Evolutionary conservation across 2,888 invertebrate species (phyloP).

Genomic region (Adineta ricciae): DNA sequence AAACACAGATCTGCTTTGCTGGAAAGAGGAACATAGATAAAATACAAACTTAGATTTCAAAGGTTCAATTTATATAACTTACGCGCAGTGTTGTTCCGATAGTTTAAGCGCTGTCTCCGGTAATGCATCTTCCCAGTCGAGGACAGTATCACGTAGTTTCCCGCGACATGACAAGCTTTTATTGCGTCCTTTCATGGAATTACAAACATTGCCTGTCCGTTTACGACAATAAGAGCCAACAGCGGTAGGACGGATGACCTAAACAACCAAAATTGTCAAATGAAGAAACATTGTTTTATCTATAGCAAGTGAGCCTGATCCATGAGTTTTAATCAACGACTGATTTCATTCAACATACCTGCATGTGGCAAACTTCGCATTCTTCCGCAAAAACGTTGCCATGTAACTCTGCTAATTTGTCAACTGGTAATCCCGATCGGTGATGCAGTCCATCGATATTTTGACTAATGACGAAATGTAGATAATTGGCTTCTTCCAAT

Average conservation of each 20-base stretch:
- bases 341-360: constrained; percentile 38
- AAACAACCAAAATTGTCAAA: neutral
- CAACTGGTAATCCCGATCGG: constrained; percentile 71
- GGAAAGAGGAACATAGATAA: neutral
- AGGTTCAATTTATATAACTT: neutral
- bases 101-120: constrained; percentile 71
- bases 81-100: constrained; percentile 32
- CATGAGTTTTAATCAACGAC: neutral
- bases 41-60: neutral
- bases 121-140: constrained; percentile 92
- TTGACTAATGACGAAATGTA: constrained; percentile 83
- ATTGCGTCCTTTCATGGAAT: neutral
- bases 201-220: constrained; percentile 24
- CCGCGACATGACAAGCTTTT: constrained; percentile 1
- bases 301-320: too few species aligned
- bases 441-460: constrained; percentile 95
- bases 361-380: constrained; percentile 66
- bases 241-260: constrained; percentile 33
- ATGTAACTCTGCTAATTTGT: constrained; percentile 78
- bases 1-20: constrained; percentile 74
- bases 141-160: constrained; percentile 57
- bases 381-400: constrained; percentile 95
- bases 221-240: constrained; percentile 37
- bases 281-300: too few species aligned
- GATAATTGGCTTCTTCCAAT: constrained; percentile 55